These are phyloP conservation scores for Phalacrocorax aristotelis DNA, from an alignment of 2,113 vertebrate species.

Conservation along the genomic window DNA sequence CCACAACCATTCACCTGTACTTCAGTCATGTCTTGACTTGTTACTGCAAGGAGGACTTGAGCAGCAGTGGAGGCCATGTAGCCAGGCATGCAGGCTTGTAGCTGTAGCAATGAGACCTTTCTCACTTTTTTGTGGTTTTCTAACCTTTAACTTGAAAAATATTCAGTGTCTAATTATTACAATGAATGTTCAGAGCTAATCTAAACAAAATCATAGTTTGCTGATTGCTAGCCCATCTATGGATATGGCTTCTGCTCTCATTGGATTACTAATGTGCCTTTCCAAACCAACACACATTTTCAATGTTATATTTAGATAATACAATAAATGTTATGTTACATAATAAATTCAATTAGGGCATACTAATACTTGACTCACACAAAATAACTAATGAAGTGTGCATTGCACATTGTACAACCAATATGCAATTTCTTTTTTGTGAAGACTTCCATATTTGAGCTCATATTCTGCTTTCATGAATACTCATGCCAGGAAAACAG, in stretches of 20 bases:
- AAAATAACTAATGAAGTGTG: neutral
- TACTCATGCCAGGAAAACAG: neutral
- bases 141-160: constrained; percentile 20
- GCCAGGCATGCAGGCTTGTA: neutral
- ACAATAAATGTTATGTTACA: neutral
- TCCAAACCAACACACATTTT: neutral
- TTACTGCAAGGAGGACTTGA: neutral
- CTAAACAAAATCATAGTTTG: neutral
- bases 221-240: neutral
- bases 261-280: constrained; percentile 37
- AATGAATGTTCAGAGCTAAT: neutral
- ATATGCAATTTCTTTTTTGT: neutral
- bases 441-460: neutral
- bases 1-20: neutral
- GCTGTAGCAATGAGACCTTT: neutral
- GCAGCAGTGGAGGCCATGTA: neutral
- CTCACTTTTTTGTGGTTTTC: neutral
- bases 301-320: neutral
- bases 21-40: neutral
- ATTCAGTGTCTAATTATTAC: neutral
- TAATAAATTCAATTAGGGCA: neutral
- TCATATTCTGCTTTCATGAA: neutral
- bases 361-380: neutral
- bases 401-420: neutral
- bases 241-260: constrained; percentile 3